A percentile compares a stretch with the other conserved stretches of the same genome.
Evolutionary conservation across 2,113 vertebrate genomes (phyloP).

Genomic region (Gopherus evgoodei): DNA sequence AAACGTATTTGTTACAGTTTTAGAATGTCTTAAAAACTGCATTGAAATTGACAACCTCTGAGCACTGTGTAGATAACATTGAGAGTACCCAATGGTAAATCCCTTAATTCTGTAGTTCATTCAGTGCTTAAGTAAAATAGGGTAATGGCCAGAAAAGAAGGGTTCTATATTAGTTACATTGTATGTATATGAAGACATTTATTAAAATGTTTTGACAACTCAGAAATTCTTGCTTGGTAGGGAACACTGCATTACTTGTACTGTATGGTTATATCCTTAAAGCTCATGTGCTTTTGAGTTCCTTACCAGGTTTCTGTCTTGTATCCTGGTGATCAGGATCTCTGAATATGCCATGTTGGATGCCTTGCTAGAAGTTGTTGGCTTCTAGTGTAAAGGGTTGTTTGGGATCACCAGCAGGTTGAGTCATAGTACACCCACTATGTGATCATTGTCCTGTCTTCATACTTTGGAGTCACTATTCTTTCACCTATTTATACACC

Average conservation of each 20-base stretch:
- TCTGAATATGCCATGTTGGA: not conserved
- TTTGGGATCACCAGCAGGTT: not conserved
- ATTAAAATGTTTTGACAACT: not conserved
- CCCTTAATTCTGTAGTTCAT: not conserved
- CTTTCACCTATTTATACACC: not conserved
- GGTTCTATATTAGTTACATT: not conserved
- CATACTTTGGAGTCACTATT: not conserved
- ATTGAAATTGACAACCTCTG: not conserved
- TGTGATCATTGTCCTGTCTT: not conserved
- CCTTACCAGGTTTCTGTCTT: not conserved
- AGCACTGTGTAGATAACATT: not conserved
- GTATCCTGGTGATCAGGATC: not conserved
- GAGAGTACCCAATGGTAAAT: not conserved
- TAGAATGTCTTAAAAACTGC: not conserved
- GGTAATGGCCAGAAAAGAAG: not conserved
- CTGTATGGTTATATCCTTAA: not conserved
- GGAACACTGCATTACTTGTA: not conserved
- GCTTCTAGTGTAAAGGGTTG: not conserved
- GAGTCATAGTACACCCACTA: not conserved
- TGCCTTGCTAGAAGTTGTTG: not conserved
- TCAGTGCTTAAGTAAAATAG: not conserved
- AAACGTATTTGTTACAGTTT: not conserved
- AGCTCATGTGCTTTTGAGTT: not conserved
- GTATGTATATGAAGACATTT: not conserved
- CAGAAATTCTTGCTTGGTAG: not conserved